phyloP scores from a whole-genome alignment of 2,113 vertebrate genomes.

The Odobenus rosmarus region DNA sequence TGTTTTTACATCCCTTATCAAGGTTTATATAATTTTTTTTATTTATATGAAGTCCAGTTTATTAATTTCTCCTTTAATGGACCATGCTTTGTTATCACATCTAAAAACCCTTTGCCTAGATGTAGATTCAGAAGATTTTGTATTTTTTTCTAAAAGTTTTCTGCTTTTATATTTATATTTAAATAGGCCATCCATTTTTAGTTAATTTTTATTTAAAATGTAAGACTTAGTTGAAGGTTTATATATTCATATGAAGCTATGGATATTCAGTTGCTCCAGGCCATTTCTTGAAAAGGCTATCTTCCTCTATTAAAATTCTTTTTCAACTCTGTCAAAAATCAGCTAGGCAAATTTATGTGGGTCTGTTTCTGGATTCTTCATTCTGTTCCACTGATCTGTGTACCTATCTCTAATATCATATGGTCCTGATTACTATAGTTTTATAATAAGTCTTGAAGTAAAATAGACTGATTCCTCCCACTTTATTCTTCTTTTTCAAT shows the following conservation, averaged over 20 bases:
- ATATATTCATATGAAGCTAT: background rate
- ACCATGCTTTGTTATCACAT: background rate
- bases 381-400: background rate
- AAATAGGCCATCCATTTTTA: background rate
- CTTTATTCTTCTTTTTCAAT: background rate
- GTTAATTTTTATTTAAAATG: background rate
- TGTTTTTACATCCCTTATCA: background rate
- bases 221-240: background rate
- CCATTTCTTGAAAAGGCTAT: background rate
- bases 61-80: background rate
- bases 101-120: background rate
- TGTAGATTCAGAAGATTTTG: background rate
- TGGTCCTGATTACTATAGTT: background rate
- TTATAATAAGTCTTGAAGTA: background rate
- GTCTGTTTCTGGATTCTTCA: background rate
- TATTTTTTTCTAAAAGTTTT: background rate
- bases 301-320: background rate
- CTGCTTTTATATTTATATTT: background rate
- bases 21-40: background rate
- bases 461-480: background rate
- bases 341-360: background rate
- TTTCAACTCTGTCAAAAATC: background rate
- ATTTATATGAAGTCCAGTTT: background rate
- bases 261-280: background rate
- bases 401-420: background rate